A percentile compares a stretch with the other conserved stretches of the same genome.
These are phyloP conservation scores for Crax fasciolata DNA, from an alignment of 2,797 vertebrate species.

Conservation along the genomic window DNA sequence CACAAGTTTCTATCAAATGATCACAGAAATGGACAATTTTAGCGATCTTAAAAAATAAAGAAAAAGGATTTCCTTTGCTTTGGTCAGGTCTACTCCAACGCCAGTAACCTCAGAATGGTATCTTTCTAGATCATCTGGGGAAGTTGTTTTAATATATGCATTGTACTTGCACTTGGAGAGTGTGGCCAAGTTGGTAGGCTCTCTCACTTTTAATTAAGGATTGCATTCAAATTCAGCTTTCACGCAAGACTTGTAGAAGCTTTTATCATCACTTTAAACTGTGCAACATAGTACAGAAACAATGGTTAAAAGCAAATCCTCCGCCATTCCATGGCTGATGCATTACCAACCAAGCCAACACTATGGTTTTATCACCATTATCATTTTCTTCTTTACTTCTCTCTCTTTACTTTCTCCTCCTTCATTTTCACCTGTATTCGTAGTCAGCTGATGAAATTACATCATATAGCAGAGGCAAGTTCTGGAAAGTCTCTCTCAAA, in stretches of 20 bases:
- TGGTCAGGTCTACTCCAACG: not conserved
- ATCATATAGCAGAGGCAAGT: not conserved
- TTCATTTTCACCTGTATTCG: not conserved
- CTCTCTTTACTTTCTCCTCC: too few species aligned
- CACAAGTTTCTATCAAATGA: not conserved
- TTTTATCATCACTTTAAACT: not conserved
- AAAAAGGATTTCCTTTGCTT: not conserved
- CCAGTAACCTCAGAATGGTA: not conserved
- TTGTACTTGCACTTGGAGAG: not conserved
- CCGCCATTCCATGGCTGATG: not conserved
- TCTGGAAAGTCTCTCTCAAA: not conserved
- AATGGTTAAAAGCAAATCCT: not conserved
- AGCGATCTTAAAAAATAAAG: not conserved
- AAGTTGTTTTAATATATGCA: not conserved
- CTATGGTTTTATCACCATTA: not conserved
- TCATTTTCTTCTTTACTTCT: not conserved
- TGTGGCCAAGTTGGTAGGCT: not conserved
- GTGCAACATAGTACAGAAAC: not conserved
- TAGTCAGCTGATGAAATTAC: not conserved
- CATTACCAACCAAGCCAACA: not conserved
- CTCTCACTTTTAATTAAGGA: not conserved
- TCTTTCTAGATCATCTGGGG: not conserved
- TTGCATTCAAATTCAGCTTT: conserved; percentile 27
- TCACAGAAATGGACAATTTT: not conserved
- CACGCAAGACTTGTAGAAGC: not conserved